Base-by-base conservation (phyloP, 2,888 invertebrate genomes). In the Gnatocerus cornutus region DNA sequence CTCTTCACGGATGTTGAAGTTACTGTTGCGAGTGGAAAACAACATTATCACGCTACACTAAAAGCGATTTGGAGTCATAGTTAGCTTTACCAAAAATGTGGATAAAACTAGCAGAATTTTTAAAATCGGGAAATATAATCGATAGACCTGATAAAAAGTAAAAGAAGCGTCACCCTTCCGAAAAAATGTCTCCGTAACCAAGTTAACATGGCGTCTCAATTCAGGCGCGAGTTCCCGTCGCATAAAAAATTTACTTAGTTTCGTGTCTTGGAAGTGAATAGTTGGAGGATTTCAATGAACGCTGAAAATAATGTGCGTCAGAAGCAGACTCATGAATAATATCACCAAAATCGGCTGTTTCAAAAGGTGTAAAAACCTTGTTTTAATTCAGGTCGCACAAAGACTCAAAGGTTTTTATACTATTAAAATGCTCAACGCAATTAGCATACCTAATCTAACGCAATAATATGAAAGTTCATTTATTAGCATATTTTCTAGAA, bases 161-260 rank as follows among this genome's bases (percentile, higher is more conserved):
- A 62, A 62, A 39, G 50, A 37, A 61, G 39, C 50, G 14, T 50
- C 62, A 16, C 62, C 30, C 43, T 45, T 12, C 43, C 30, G 46
- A 59, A 62, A 62, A 59, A 62, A 62, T 39, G 50, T 48, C 50
- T 6, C n/a, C 61, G 61, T 62, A 62, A 62, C 50, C 21, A 13
- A 62, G 50, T 62, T 62, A 50, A 62, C 48, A 39, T 50, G 50
- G 30, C 48, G 33, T 61, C 61, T 46, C 46, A 61, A 46, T 50
- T 50, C 62, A 50, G 41, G 27, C 50, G 50, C 21, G 12, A 56
- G 12, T 33, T 14, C 27, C 21, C 14, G 14, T 30, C 33, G 46
- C 46, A 48, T 61, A 48, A 61, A 58, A 58, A 58, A 58, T 46
- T 59, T 59, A 59, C 59, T 46, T 45, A 59, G 33, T 59, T 46